Evolutionary conservation across 2,888 invertebrate species (phyloP).

Genomic region (Tetranychus piercei): DNA sequence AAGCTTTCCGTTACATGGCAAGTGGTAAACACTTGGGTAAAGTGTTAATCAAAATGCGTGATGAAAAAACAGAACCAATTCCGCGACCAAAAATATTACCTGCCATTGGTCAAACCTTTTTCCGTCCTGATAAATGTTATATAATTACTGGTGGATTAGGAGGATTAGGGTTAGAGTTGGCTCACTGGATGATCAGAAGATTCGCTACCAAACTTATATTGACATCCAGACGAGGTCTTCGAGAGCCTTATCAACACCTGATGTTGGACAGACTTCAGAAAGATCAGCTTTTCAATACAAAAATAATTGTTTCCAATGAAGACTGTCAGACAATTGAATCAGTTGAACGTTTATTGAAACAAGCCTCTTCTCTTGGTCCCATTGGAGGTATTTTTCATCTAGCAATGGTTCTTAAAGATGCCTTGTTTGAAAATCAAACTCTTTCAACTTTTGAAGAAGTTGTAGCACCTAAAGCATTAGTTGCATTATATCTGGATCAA

Average conservation of each 20-base stretch:
- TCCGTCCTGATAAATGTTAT: constrained; percentile 39
- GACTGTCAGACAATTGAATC: constrained; percentile 41
- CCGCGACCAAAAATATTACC: neutral
- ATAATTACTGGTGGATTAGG: constrained; percentile 57
- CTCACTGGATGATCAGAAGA: constrained; percentile 65
- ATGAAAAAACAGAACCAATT: constrained; percentile 43
- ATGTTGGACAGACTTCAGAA: constrained; percentile 39
- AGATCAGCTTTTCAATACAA: neutral
- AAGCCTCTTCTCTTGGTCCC: constrained; percentile 47
- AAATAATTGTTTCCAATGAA: constrained; percentile 2
- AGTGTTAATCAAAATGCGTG: constrained; percentile 70
- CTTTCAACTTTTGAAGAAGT: constrained; percentile 60
- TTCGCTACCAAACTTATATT: constrained; percentile 69
- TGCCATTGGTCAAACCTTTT: constrained; percentile 53
- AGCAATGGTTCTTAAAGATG: constrained; percentile 61
- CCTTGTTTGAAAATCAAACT: constrained; percentile 64
- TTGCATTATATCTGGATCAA: constrained; percentile 59
- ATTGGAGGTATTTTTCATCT: constrained; percentile 81
- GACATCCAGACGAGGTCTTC: constrained; percentile 71
- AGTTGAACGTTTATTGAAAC: constrained; percentile 46
- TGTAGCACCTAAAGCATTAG: constrained; percentile 62
- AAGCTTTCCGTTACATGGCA: constrained; percentile 86
- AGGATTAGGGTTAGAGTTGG: constrained; percentile 84
- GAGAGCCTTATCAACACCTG: constrained; percentile 74
- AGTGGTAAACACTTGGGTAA: constrained; percentile 94